These are phyloP conservation scores for Furcifer pardalis DNA, from an alignment of 2,797 vertebrate species.

Conservation along the genomic window DNA sequence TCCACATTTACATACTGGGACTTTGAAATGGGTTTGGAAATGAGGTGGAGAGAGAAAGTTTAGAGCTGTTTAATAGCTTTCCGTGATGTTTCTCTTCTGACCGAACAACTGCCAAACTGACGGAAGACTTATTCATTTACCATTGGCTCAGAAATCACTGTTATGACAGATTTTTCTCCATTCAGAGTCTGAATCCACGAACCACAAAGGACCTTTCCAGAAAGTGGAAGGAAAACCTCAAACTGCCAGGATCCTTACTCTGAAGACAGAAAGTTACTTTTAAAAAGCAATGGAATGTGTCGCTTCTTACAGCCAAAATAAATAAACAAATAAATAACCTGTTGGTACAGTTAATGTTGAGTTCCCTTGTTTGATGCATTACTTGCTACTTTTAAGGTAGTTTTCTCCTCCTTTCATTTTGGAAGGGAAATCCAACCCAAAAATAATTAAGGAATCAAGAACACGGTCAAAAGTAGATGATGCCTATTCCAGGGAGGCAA, in stretches of 20 bases:
- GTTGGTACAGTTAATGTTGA: no score
- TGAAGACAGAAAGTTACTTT: no score
- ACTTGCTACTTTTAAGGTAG: no score
- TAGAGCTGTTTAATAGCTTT: constrained; percentile 20
- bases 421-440: no score
- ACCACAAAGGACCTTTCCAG: constrained; percentile 59
- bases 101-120: constrained; percentile 7
- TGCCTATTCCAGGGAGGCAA: no score
- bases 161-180: constrained; percentile 58
- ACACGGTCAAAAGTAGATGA: no score
- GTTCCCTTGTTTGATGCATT: no score
- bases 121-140: constrained; percentile 29
- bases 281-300: no score
- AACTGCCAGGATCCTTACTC: constrained; percentile 57
- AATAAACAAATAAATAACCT: no score
- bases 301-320: no score
- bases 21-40: neutral
- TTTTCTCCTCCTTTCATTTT: no score
- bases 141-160: constrained; percentile 43
- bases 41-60: neutral
- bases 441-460: no score
- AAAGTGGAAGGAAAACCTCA: constrained; percentile 55
- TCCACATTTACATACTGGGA: neutral
- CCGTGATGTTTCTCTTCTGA: constrained; percentile 1
- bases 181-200: constrained; percentile 59